Evolutionary conservation across 2,888 invertebrate species (phyloP).

Genomic region (Drosophila seclusa): DNA sequence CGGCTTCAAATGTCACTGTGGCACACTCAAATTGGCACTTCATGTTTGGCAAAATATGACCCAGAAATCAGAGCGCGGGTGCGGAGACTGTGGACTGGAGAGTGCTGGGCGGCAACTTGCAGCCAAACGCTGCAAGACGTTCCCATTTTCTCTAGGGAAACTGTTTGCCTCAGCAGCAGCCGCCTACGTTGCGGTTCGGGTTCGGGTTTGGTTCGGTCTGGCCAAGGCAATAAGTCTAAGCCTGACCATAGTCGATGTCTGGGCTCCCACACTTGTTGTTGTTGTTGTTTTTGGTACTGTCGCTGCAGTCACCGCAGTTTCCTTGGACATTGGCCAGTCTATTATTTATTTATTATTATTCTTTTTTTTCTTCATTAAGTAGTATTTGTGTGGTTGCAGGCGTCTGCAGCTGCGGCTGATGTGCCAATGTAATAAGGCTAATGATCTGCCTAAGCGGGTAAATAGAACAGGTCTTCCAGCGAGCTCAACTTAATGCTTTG

Average conservation of each 20-base stretch:
- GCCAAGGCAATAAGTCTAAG: constrained; percentile 20
- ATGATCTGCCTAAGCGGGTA: constrained; percentile 65
- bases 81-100: constrained; percentile 36
- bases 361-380: constrained; percentile 13
- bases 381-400: constrained; percentile 27
- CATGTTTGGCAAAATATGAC: constrained; percentile 73
- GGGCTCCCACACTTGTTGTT: constrained; percentile 60
- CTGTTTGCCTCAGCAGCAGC: constrained; percentile 60
- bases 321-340: constrained; percentile 40
- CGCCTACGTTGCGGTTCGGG: constrained; percentile 27
- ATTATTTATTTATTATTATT: constrained; percentile 13
- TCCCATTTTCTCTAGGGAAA: constrained; percentile 66
- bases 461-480: constrained; percentile 49
- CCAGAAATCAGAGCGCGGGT: constrained; percentile 69
- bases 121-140: constrained; percentile 11
- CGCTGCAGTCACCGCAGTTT: constrained; percentile 40
- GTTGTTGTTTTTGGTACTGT: constrained; percentile 23
- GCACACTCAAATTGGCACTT: constrained; percentile 61
- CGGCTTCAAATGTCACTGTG: constrained; percentile 74
- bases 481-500: neutral
- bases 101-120: constrained; percentile 52
- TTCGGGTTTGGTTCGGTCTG: constrained; percentile 28
- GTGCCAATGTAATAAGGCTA: constrained; percentile 70
- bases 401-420: constrained; percentile 64
- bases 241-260: constrained; percentile 38